Percentiles rank a stretch among this genome's conserved stretches.
Evolutionary conservation across 2,888 invertebrate species (phyloP).

Genomic region (Tipula helvola): DNA sequence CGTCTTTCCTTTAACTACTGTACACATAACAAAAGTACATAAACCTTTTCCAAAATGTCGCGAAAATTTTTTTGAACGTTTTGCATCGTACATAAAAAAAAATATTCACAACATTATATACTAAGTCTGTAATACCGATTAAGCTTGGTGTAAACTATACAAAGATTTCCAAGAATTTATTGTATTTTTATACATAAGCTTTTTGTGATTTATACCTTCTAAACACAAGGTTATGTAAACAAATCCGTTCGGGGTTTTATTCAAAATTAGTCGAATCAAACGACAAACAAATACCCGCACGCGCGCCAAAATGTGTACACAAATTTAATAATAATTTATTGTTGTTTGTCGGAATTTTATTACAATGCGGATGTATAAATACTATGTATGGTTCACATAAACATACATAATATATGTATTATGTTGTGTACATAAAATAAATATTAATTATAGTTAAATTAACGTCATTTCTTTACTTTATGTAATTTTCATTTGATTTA

Average conservation of each 20-base stretch:
- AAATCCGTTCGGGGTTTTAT: not conserved
- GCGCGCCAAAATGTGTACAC: not conserved
- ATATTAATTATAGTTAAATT: not conserved
- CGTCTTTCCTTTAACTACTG: not conserved
- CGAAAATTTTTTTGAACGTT: too few species aligned
- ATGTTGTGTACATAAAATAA: not conserved
- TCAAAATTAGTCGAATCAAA: not conserved
- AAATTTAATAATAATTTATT: not conserved
- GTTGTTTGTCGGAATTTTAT: not conserved
- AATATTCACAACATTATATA: not conserved
- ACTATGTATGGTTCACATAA: not conserved
- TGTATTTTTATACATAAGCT: not conserved
- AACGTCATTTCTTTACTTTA: not conserved
- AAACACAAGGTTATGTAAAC: not conserved
- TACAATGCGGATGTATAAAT: not conserved
- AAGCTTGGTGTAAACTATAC: not conserved
- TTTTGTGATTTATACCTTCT: not conserved
- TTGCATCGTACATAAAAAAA: too few species aligned
- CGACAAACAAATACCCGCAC: not conserved
- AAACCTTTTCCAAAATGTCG: too few species aligned
- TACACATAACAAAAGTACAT: too few species aligned
- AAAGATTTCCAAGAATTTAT: not conserved
- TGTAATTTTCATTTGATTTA: not conserved
- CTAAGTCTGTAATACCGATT: too few species aligned
- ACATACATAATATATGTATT: not conserved